Evolutionary conservation across 2,888 invertebrate genomes (phyloP).

Genomic region (Stegophylla sp.): DNA sequence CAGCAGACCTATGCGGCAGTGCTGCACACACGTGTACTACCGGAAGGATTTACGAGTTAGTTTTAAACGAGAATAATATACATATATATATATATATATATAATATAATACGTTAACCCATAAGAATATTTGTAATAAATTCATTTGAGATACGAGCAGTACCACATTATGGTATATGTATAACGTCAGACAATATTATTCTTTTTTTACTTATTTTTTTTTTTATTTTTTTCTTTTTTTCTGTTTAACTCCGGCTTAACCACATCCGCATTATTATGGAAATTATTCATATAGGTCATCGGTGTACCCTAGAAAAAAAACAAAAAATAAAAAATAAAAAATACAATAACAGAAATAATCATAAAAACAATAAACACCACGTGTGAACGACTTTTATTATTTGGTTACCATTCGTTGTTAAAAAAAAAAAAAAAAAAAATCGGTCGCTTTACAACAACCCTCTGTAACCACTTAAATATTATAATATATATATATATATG

Average conservation of each 20-base stretch:
- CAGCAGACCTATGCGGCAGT: too few species aligned
- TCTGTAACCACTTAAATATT: not conserved
- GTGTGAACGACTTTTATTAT: constrained; percentile 9
- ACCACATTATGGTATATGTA: constrained; percentile 15
- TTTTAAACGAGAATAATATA: constrained; percentile 28
- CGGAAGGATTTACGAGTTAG: constrained; percentile 47
- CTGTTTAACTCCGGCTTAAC: constrained; percentile 34
- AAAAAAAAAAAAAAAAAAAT: too few species aligned
- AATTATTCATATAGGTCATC: constrained; percentile 56
- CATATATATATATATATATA: not conserved
- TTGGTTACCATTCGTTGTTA: constrained; percentile 43
- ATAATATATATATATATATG: too few species aligned
- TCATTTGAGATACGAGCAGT: constrained; percentile 44
- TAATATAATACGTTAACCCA: not conserved
- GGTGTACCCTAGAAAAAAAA: constrained; percentile 20
- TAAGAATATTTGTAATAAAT: constrained; percentile 37
- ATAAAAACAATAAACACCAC: constrained; percentile 27
- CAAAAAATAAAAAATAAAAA: not conserved
- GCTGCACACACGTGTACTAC: not conserved
- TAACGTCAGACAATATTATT: constrained; percentile 21
- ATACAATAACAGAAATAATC: not conserved
- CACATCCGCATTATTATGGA: constrained; percentile 54
- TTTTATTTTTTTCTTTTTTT: too few species aligned
- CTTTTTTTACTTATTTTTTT: too few species aligned
- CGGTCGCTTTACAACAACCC: constrained; percentile 18